A percentile compares a stretch with the other conserved stretches of the same genome.
Evolutionary conservation across 2,113 vertebrate genomes (phyloP).

Genomic region (Phalacrocorax aristotelis): DNA sequence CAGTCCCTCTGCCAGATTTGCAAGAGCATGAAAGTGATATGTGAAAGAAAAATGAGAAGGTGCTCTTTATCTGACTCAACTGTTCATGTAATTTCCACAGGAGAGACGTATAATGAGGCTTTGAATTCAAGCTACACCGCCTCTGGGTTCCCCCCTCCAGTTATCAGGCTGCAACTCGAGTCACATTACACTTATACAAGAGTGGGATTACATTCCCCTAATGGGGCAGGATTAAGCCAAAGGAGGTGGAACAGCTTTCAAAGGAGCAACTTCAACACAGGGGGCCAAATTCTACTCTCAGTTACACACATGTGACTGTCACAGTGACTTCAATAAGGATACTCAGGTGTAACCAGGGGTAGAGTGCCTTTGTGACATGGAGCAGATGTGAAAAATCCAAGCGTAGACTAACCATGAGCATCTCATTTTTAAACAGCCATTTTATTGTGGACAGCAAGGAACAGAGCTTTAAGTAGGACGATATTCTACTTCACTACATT

Average conservation of each 20-base stretch:
- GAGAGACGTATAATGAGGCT: slow-evolving; percentile 38
- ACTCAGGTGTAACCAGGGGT: slow-evolving; percentile 41
- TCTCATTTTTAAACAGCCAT: background rate
- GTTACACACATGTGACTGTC: slow-evolving; percentile 47
- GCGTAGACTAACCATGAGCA: background rate
- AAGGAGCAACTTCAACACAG: slow-evolving; percentile 60
- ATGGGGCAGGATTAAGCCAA: slow-evolving; percentile 58
- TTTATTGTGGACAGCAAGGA: background rate
- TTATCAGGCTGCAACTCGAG: slow-evolving; percentile 41
- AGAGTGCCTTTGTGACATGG: background rate
- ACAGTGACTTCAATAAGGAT: slow-evolving; percentile 43
- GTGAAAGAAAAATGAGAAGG: slow-evolving; percentile 36
- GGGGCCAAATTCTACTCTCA: slow-evolving; percentile 58
- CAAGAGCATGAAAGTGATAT: background rate
- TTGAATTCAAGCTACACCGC: slow-evolving; percentile 48
- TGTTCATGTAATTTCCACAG: slow-evolving; percentile 55
- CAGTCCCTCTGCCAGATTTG: background rate
- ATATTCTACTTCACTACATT: background rate
- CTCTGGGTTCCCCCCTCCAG: background rate
- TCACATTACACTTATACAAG: slow-evolving; percentile 57
- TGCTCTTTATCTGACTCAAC: slow-evolving; percentile 53
- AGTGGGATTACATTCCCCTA: slow-evolving; percentile 56
- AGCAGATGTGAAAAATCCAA: slow-evolving; percentile 43
- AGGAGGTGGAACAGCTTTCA: slow-evolving; percentile 59
- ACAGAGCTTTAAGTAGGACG: background rate